These are phyloP conservation scores for Sclerurus mexicanus DNA, from an alignment of 2,113 vertebrate species.

Conservation along the genomic window DNA sequence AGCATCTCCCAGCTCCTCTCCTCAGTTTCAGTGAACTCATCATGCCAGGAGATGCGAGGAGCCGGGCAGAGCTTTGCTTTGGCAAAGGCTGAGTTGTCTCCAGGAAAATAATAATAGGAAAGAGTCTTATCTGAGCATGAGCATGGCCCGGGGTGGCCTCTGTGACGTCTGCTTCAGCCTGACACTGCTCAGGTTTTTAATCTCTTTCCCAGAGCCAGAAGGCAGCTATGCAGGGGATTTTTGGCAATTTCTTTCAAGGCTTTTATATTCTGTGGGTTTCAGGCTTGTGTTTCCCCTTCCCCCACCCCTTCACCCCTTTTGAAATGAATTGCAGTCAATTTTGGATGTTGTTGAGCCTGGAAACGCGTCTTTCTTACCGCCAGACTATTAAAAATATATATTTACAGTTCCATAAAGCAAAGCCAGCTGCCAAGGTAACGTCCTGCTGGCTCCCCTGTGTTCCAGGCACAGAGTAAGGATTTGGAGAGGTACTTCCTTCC, in stretches of 20 bases:
- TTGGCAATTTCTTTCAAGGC: slow-evolving; percentile 10
- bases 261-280: slow-evolving; percentile 24
- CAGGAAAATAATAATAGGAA: background rate
- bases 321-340: slow-evolving; percentile 51
- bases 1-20: background rate
- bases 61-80: accelerated
- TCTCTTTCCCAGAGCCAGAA: slow-evolving; percentile 33
- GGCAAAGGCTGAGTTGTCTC: background rate
- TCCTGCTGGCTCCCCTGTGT: background rate
- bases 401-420: slow-evolving; percentile 62
- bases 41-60: accelerated
- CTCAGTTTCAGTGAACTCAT: accelerated
- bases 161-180: slow-evolving; percentile 8
- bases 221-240: slow-evolving; percentile 33
- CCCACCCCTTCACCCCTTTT: background rate
- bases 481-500: background rate
- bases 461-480: background rate
- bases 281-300: background rate
- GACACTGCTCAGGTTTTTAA: slow-evolving; percentile 25
- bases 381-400: slow-evolving; percentile 61
- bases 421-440: slow-evolving; percentile 62
- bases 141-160: background rate
- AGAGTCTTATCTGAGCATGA: slow-evolving; percentile 12
- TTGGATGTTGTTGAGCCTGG: slow-evolving; percentile 35
- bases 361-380: slow-evolving; percentile 35